A percentile compares a stretch with the other conserved stretches of the same genome.
Conservation (phyloP, 2,888 invertebrate genomes). For the Choreutis nemorana region DNA sequence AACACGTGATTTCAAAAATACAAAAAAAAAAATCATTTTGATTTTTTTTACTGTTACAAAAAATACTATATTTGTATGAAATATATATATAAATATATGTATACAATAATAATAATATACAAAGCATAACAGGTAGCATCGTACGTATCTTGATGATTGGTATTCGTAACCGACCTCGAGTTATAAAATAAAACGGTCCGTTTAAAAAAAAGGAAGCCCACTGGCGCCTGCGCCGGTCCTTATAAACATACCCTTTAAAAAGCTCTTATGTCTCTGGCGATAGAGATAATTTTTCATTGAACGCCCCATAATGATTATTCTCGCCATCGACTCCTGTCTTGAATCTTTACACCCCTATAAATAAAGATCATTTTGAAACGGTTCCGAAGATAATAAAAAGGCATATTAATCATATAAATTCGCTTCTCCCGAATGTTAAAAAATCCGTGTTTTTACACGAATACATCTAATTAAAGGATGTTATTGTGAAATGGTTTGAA, state of each 20-base stretch:
- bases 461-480: slow-evolving; percentile 38
- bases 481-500: slow-evolving; percentile 37
- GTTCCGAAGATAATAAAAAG: no score
- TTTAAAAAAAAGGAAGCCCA: slow-evolving; percentile 43
- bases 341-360: no score
- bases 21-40: no score
- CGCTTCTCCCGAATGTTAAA: slow-evolving; percentile 35
- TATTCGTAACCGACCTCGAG: slow-evolving; percentile 45
- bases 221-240: slow-evolving; percentile 47
- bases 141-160: slow-evolving; percentile 21
- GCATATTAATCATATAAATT: slow-evolving; percentile 58
- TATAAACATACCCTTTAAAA: slow-evolving; percentile 8
- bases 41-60: neutral
- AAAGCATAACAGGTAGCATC: neutral
- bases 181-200: slow-evolving; percentile 48
- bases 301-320: no score
- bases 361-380: slow-evolving; percentile 21
- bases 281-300: no score
- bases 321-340: no score
- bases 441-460: slow-evolving; percentile 55
- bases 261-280: slow-evolving; percentile 1
- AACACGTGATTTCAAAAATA: no score
- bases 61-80: neutral
- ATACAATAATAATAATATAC: slow-evolving; percentile 1
- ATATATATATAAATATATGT: neutral